Evolutionary conservation across 1,140 invertebrate species (phyloP), one percentile per base, ranked within the genome.

Genomic region (Drosophila pectinifera): DNA sequence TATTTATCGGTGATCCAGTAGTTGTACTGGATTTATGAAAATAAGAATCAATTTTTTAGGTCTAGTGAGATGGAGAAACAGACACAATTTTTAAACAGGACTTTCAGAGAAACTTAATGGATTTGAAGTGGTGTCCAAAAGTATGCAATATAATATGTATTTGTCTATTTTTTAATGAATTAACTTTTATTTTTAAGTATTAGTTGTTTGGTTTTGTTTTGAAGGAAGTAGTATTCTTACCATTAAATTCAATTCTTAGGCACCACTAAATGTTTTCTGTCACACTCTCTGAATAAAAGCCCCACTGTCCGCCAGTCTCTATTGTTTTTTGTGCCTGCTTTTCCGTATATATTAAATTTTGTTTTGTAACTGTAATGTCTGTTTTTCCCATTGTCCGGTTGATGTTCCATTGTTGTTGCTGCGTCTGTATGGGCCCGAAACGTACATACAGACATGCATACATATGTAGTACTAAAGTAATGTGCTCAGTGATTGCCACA

Each of bases 291-390:
- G 28, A 14, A 34, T 34, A 8, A 34, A 14, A 18, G 28, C 5
- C 28, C 26, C 67, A 68, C 61, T 75, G 56, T 63, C n/a, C 39
- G 24, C 7, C 26, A 7, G 39, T 39, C 11, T 34, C 46, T 63
- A 42, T 57, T 63, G 67, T 77, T 64, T 31, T 18, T 48, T 31
- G 28, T 28, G 28, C 28, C 28, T 28, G 58, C 63, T 74, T 62
- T 73, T 67, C 46, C 67, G 62, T 63, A 73, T 85, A 69, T 79
- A 78, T 86, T 88, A 59, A 61, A 58, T 76, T 86, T 88, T 63
- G 70, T 86, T 83, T 89, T 86, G 84, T 86, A 86, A 86, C 82
- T 82, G 82, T 88, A 83, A 88, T 83, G 79, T 75, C 79, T 64
- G 70, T 88, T 61, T 63, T 72, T 78, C 67, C 80, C 65, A 72